A percentile compares a stretch with the other conserved stretches of the same genome.
phyloP scores from a whole-genome alignment of 2,888 invertebrate genomes.

The Theristus sp. region DNA sequence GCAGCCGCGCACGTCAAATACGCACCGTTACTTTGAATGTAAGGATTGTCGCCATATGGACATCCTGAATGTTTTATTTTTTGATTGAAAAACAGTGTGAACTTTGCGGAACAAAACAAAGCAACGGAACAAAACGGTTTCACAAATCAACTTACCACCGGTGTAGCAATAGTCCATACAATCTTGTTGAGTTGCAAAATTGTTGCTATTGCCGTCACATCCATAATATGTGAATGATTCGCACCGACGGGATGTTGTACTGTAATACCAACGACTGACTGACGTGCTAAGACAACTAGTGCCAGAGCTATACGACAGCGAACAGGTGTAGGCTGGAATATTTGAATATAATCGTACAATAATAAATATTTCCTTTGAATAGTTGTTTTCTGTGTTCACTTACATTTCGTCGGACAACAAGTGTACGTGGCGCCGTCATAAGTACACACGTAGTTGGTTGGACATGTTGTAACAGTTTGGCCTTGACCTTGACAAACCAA shows the following conservation, averaged over 20 bases:
- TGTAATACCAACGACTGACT: background rate
- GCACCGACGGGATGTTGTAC: background rate
- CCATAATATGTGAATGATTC: background rate
- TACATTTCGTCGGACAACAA: conserved; percentile 17
- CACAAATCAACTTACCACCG: background rate
- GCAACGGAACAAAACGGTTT: background rate
- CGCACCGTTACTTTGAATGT: background rate
- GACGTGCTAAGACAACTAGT: background rate
- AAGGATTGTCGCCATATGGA: background rate
- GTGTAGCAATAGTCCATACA: background rate
- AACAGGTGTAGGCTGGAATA: background rate
- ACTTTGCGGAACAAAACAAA: background rate
- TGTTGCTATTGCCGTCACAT: background rate
- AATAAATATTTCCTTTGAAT: no score
- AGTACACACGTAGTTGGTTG: conserved; percentile 17
- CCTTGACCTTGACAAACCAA: conserved; percentile 11
- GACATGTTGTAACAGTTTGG: conserved; percentile 11
- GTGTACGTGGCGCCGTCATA: conserved; percentile 13
- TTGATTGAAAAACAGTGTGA: no score
- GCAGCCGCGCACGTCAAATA: background rate
- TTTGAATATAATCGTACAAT: no score
- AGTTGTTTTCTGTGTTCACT: no score
- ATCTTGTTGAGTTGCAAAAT: background rate
- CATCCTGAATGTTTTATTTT: background rate
- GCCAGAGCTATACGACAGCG: background rate